Conservation (phyloP, 2,888 invertebrate species). For the Andrena dorsata region DNA sequence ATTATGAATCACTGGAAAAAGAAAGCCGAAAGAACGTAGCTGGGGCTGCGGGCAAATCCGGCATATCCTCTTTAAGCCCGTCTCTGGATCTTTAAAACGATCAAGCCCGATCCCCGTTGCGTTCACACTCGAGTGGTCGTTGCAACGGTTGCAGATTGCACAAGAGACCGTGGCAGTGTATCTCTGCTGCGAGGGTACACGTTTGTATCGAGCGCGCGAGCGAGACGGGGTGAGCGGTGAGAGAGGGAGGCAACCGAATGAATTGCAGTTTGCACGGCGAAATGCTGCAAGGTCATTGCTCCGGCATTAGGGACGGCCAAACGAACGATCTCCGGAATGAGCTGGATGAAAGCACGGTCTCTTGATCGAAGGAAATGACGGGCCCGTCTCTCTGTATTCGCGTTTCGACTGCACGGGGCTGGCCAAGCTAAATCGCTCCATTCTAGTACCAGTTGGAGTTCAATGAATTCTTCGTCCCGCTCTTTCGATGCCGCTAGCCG, state of each 20-base stretch:
- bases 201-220: slow-evolving; percentile 35
- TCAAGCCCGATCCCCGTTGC: slow-evolving; percentile 64
- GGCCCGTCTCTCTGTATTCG: slow-evolving; percentile 52
- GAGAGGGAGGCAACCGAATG: slow-evolving; percentile 55
- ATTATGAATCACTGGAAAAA: slow-evolving; percentile 14
- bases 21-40: slow-evolving; percentile 4
- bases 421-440: slow-evolving; percentile 62
- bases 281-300: slow-evolving; percentile 79
- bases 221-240: not conserved
- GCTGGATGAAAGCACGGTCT: slow-evolving; percentile 72
- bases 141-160: slow-evolving; percentile 70
- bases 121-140: slow-evolving; percentile 69
- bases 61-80: slow-evolving; percentile 71
- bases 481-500: slow-evolving; percentile 14
- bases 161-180: slow-evolving; percentile 64
- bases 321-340: slow-evolving; percentile 72
- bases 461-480: slow-evolving; percentile 64
- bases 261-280: slow-evolving; percentile 75
- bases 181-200: slow-evolving; percentile 53
- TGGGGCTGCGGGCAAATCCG: slow-evolving; percentile 43
- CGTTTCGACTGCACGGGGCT: slow-evolving; percentile 54
- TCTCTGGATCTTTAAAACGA: slow-evolving; percentile 73
- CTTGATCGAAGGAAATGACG: slow-evolving; percentile 73
- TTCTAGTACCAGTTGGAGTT: slow-evolving; percentile 60
- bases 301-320: slow-evolving; percentile 75